phyloP scores from a whole-genome alignment of 2,888 invertebrate genomes.

The Synergus itoensis region DNA sequence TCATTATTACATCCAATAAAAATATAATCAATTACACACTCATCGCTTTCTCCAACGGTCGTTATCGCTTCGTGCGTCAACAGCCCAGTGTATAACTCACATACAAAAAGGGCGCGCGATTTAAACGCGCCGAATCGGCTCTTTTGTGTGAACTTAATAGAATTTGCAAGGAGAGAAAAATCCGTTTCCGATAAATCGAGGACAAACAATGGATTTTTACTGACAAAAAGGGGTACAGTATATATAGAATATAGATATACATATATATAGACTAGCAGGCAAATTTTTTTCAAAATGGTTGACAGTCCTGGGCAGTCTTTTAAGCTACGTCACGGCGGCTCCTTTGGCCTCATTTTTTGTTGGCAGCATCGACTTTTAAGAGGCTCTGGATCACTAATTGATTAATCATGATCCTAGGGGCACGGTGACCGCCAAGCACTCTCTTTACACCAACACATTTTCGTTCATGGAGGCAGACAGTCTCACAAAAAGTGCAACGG shows the following conservation, averaged over 20 bases:
- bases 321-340: conserved; percentile 71
- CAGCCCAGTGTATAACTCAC: conserved; percentile 17
- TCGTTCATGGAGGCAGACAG: conserved; percentile 42
- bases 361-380: conserved; percentile 67
- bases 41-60: conserved; percentile 37
- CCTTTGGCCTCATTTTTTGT: conserved; percentile 69
- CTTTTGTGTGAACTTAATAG: conserved; percentile 56
- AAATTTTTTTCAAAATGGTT: conserved; percentile 57
- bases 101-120: conserved; percentile 33
- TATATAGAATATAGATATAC: background rate
- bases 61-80: conserved; percentile 34
- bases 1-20: conserved; percentile 20
- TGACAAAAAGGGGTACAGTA: conserved; percentile 18
- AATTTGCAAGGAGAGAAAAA: conserved; percentile 59
- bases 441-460: conserved; percentile 51
- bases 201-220: conserved; percentile 25
- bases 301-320: conserved; percentile 56
- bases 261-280: background rate
- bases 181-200: conserved; percentile 36
- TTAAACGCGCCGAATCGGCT: conserved; percentile 52
- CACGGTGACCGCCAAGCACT: conserved; percentile 52
- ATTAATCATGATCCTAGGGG: conserved; percentile 73
- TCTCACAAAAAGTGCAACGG: conserved; percentile 47
- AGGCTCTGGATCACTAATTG: conserved; percentile 73
- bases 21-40: conserved; percentile 37